Evolutionary conservation across 2,797 vertebrate genomes (phyloP).

Genomic region (Sparidentex hasta): DNA sequence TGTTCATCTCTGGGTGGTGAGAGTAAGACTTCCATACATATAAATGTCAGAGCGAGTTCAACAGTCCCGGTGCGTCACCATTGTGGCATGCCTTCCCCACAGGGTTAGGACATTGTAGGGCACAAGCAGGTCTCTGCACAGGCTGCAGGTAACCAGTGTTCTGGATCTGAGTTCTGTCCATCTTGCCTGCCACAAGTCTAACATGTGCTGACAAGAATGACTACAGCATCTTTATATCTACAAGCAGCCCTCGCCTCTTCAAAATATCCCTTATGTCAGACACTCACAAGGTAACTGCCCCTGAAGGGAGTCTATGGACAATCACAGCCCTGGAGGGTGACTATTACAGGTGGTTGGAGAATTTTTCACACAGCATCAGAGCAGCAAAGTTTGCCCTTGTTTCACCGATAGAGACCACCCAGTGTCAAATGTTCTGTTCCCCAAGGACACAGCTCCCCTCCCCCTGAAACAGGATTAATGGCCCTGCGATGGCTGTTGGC

Average conservation of each 20-base stretch:
- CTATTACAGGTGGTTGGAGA: not conserved
- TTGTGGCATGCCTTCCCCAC: not conserved
- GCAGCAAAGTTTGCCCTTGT: not conserved
- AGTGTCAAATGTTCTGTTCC: constrained; percentile 10
- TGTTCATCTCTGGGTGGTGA: not conserved
- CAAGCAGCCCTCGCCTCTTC: constrained; percentile 1
- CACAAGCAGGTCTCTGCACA: not conserved
- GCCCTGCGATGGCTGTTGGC: not conserved
- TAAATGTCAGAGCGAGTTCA: not conserved
- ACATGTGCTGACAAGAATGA: not conserved
- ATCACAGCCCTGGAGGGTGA: constrained; percentile 1
- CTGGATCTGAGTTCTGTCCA: not conserved
- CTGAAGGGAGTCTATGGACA: constrained; percentile 12
- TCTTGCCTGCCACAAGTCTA: not conserved
- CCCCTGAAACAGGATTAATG: constrained; percentile 10
- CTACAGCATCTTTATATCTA: not conserved
- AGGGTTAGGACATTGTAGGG: too few relatives aligned
- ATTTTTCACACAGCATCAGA: constrained; percentile 1
- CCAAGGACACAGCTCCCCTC: not conserved
- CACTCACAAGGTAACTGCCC: not conserved
- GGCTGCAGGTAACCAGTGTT: not conserved
- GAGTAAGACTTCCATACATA: not conserved
- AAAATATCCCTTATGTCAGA: not conserved
- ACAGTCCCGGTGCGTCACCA: not conserved
- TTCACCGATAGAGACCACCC: constrained; percentile 1